Conservation (phyloP, 2,113 vertebrate genomes). For the Terrapene triunguis region DNA sequence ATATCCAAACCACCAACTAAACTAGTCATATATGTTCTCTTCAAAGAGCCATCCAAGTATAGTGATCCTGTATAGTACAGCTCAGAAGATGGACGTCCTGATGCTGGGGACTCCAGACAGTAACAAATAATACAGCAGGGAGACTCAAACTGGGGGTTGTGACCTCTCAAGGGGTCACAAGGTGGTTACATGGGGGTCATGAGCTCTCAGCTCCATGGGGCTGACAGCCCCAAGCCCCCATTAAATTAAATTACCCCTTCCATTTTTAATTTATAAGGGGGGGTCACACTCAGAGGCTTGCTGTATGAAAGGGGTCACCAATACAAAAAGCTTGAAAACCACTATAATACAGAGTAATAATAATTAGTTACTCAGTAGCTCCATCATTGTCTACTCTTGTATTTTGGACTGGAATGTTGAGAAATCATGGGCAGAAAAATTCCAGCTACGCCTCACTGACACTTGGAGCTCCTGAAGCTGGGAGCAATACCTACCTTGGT, state of each 20-base stretch:
- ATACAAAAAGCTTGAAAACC: no score
- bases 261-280: no score
- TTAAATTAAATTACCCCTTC: no score
- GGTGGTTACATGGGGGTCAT: no score
- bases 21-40: fast-evolving
- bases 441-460: neutral
- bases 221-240: no score
- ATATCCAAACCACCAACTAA: neutral
- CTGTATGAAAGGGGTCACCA: no score
- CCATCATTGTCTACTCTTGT: neutral
- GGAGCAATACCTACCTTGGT: neutral
- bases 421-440: neutral
- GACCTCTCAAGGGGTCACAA: no score
- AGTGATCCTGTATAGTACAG: neutral
- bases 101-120: neutral
- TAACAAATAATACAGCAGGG: neutral
- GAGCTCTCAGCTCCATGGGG: no score
- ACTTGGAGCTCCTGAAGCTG: neutral
- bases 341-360: neutral
- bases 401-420: neutral
- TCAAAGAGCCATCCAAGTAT: neutral
- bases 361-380: neutral
- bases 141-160: no score
- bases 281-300: no score
- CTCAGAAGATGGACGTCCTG: neutral